phyloP scores from a whole-genome alignment of 2,113 vertebrate species.

The Oncorhynchus tshawytscha region DNA sequence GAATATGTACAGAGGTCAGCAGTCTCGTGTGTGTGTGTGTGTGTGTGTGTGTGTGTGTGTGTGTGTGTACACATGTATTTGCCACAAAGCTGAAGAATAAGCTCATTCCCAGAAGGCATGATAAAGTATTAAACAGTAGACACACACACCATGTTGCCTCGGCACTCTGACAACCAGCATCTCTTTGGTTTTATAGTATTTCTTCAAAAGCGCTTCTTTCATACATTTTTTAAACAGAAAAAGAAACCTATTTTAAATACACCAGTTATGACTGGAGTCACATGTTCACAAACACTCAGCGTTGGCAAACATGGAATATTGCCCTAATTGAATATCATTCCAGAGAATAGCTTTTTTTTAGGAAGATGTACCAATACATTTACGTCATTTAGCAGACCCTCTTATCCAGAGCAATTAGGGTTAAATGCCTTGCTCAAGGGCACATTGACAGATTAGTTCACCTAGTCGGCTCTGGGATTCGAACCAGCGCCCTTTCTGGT shows the following conservation, averaged over 20 bases:
- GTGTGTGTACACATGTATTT: constrained; percentile 13
- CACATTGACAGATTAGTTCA: no score
- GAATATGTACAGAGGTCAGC: no score
- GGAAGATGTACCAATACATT: no score
- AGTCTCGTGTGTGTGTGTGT: neutral
- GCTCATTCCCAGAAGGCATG: neutral
- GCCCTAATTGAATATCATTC: neutral
- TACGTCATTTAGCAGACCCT: no score
- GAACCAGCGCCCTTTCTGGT: no score
- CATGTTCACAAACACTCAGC: neutral
- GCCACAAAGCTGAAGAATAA: neutral
- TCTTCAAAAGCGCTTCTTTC: constrained; percentile 3
- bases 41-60: neutral
- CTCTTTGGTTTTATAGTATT: neutral
- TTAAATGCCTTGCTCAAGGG: no score
- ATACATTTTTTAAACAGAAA: neutral
- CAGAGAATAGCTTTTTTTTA: neutral
- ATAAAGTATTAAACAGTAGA: neutral
- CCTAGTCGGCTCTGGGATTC: no score
- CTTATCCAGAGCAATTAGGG: no score
- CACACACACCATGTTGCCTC: constrained; percentile 1
- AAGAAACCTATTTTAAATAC: neutral
- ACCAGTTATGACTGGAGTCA: neutral
- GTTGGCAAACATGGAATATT: neutral
- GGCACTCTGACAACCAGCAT: neutral